Evolutionary conservation across 2,888 invertebrate species (phyloP), one percentile per base, ranked within the genome.

Genomic region (Watsonalla binaria): DNA sequence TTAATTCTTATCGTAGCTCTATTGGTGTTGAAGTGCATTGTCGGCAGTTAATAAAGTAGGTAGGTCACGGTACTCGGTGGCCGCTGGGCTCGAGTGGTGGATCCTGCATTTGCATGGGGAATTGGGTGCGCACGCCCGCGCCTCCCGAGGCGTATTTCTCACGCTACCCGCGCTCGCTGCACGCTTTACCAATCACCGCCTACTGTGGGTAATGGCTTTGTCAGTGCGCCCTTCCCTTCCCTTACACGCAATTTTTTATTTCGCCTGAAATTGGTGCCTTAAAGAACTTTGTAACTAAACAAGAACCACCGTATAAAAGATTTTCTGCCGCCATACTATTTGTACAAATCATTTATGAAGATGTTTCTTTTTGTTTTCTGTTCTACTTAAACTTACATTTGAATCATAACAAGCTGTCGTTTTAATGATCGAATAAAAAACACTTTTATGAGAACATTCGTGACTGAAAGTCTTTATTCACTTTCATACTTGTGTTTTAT

Each of bases 91-190:
- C 67, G 74, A 69, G 65, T 72, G 74, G 70, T 72, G 74, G 81
- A 78, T 75, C 80, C 76, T 65, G 61, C 77, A 90, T 90, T 90
- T 84, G 87, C 89, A 90, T 90, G 83, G 80, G 74, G 77, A 88
- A 86, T 89, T 88, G 90, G 90, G 82, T 77, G 80, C 81, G 84
- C 90, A 90, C 90, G 90, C 84, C 82, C 70, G 74, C 74, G 74
- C 72, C 76, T 76, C 80, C 78, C 73, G 70, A 70, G 74, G 79
- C 75, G 80, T 69, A 78, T 82, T 86, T 89, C 88, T 88, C 88
- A 88, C 86, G 86, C 84, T 84, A 78, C 80, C 67, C 76, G 69
- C 76, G 55, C 58, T 58, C 66, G 66, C 68, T 60, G 70, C 68
- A 68, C 67, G 68, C 70, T 66, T 64, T 54, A 61, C 61, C 67